Evolutionary conservation across 1,140 invertebrate species (phyloP).

Genomic region (Drosophila varians): DNA sequence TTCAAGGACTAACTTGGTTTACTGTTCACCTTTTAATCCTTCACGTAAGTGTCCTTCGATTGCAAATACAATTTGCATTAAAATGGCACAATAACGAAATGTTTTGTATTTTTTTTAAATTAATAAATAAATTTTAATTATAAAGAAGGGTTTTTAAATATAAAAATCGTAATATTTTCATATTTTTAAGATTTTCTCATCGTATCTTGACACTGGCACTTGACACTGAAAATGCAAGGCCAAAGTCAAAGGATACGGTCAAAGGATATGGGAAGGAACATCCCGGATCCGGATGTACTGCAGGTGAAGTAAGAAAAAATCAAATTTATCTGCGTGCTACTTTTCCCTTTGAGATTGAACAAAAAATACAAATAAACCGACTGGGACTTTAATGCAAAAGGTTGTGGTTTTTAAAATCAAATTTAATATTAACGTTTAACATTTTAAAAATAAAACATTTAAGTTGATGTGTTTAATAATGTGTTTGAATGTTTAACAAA

Average conservation of each 20-base stretch:
- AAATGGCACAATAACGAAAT: not conserved
- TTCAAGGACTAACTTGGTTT: constrained; percentile 58
- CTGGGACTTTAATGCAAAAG: not conserved
- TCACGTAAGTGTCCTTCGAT: not conserved
- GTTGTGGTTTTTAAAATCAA: not conserved
- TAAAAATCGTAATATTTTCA: not conserved
- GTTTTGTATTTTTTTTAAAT: not conserved
- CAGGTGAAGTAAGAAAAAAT: constrained; percentile 1
- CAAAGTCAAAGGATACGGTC: not conserved
- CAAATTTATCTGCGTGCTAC: constrained; percentile 1
- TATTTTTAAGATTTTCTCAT: no score
- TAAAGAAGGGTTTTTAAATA: not conserved
- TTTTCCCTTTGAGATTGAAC: constrained; percentile 1
- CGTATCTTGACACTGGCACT: not conserved
- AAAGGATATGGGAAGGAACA: not conserved
- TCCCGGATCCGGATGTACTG: not conserved
- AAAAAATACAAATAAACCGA: not conserved
- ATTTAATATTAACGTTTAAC: not conserved
- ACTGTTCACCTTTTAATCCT: not conserved
- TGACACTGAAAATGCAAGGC: constrained; percentile 1
- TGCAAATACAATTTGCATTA: no score
- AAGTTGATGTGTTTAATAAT: no score
- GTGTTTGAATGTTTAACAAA: no score
- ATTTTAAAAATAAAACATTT: not conserved
- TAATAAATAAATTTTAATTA: not conserved